Conservation (phyloP, 2,888 invertebrate genomes). For the Nephrotoma appendiculata region DNA sequence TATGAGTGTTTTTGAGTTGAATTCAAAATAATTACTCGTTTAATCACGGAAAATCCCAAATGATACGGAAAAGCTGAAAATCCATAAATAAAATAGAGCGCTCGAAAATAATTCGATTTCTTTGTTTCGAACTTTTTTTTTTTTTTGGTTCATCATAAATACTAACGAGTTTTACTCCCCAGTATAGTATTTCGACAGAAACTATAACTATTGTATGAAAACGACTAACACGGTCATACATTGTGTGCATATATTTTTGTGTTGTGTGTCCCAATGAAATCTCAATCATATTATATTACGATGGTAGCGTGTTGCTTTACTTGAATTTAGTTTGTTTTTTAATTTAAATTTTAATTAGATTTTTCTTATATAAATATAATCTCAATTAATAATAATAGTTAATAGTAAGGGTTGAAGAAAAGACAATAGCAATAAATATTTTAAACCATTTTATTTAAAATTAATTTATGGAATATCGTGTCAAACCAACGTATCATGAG, state of each 20-base stretch:
- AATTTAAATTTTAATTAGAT: neutral
- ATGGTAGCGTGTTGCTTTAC: neutral
- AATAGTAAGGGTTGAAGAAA: neutral
- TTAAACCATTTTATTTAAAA: neutral
- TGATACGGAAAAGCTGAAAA: neutral
- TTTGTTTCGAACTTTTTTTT: neutral
- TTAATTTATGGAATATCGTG: neutral
- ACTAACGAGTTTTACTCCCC: neutral
- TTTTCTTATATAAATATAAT: neutral
- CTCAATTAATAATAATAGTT: neutral
- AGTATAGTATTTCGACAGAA: neutral
- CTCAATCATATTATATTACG: neutral
- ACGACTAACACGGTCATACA: neutral
- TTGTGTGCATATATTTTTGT: neutral
- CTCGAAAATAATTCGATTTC: neutral
- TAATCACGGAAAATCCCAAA: neutral
- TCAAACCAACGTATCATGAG: neutral
- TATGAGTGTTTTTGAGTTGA: neutral
- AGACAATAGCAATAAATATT: neutral
- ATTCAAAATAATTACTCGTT: neutral
- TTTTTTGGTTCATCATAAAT: neutral
- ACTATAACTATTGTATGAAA: neutral
- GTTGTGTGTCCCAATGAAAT: neutral
- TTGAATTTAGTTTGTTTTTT: neutral
- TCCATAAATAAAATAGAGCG: neutral